Conservation (phyloP, 1,140 invertebrate species). For the Nymphalis io region DNA sequence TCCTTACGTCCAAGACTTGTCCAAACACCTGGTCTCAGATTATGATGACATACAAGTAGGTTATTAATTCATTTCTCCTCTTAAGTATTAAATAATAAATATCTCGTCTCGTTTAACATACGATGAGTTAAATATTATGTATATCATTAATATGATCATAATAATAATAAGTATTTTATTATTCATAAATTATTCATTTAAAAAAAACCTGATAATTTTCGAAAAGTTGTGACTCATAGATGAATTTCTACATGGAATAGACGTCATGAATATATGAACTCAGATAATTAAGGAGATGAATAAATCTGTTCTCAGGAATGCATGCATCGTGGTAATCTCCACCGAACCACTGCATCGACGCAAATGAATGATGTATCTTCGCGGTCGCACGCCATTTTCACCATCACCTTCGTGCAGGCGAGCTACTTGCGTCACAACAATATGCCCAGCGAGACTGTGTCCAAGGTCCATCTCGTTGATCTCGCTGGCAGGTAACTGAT, state of each 20-base stretch:
- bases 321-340: constrained; percentile 88
- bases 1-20: constrained; percentile 96
- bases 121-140: neutral
- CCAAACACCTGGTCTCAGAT: constrained; percentile 92
- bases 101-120: neutral
- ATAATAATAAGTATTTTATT: no score
- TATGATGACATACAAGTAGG: constrained; percentile 91
- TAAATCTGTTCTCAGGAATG: constrained; percentile 81
- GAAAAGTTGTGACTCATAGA: no score
- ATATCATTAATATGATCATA: no score
- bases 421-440: constrained; percentile 87
- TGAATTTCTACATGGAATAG: no score
- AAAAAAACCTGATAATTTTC: no score
- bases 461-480: constrained; percentile 94
- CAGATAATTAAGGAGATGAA: no score
- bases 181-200: no score
- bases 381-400: constrained; percentile 97
- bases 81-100: neutral
- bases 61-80: no score
- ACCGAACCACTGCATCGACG: constrained; percentile 90
- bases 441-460: constrained; percentile 93
- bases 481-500: constrained; percentile 92
- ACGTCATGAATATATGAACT: no score
- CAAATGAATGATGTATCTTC: constrained; percentile 94
- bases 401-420: constrained; percentile 94